These are phyloP conservation scores for Drosophila multiciliata DNA, from an alignment of 2,888 invertebrate species.

Conservation along the genomic window DNA sequence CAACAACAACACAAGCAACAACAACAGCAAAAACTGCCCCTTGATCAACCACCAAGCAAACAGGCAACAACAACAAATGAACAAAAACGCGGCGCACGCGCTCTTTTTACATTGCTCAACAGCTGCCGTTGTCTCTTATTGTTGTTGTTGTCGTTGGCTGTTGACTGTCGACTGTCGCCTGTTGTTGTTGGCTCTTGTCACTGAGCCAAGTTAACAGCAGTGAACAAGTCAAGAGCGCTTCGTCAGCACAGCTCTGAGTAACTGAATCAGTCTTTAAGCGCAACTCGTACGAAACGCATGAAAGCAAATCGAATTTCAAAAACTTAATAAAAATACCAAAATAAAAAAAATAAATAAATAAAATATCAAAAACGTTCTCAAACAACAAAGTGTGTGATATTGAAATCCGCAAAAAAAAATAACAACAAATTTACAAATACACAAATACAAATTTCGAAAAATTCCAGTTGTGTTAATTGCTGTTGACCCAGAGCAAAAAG, in stretches of 20 bases:
- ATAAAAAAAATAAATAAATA: neutral
- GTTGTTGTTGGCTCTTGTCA: slow-evolving; percentile 20
- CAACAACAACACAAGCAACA: slow-evolving; percentile 37
- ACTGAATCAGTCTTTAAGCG: slow-evolving; percentile 80
- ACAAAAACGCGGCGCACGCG: slow-evolving; percentile 76
- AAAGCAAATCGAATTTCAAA: neutral
- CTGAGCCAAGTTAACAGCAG: slow-evolving; percentile 69
- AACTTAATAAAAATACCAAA: neutral
- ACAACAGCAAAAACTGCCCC: slow-evolving; percentile 16
- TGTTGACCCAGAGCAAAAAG: neutral
- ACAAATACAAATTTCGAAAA: slow-evolving; percentile 7
- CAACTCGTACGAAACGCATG: slow-evolving; percentile 69
- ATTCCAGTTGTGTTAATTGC: slow-evolving; percentile 30
- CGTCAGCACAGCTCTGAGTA: slow-evolving; percentile 10
- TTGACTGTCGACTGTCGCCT: no score
- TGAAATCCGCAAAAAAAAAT: slow-evolving; percentile 20
- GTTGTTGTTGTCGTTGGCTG: neutral
- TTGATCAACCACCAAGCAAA: slow-evolving; percentile 27
- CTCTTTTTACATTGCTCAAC: slow-evolving; percentile 54
- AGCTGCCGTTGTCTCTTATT: slow-evolving; percentile 51
- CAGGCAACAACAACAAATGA: slow-evolving; percentile 25
- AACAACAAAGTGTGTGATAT: slow-evolving; percentile 23
- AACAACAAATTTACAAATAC: neutral
- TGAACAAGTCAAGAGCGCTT: slow-evolving; percentile 38
- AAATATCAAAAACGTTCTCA: slow-evolving; percentile 20